Evolutionary conservation across 2,888 invertebrate species (phyloP), one percentile per base, ranked within the genome.

Genomic region (Amiota communis): DNA sequence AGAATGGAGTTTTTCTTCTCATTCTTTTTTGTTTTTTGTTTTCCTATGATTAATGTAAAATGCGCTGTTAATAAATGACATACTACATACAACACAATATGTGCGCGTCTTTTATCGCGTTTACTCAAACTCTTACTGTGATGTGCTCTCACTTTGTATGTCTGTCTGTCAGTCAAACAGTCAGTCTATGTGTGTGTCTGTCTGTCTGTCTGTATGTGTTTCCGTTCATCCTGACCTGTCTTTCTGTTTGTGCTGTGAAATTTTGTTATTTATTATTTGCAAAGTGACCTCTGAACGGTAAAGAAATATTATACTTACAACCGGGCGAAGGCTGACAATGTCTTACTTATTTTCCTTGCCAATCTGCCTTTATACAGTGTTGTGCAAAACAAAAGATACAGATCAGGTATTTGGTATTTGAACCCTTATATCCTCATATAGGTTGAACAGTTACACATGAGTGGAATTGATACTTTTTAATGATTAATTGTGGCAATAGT

Each of bases 21-120:
- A 0, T 36, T 36, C 8, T 2, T 61, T 51, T 68, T 67, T 49
- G 53, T 49, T 53, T 3, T 70, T 47, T 20, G 57, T 47, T 36
- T 46, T 59, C n/a, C 74, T 75, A 80, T 82, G 83, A 82, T 82
- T 81, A 81, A 82, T 81, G 81, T 71, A 61, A 51, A 70, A 49
- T 53, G 15, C n/a, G 17, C 11, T 47, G 20, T 20, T 69, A 47
- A 70, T 47, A 64, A 56, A 63, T 70, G 23, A 53, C 15, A 68
- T 53, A 68, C 20, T 11, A 20, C 59, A 36, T 53, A 68, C 20
- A 15, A 20, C 59, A 36, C 10, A 47, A 49, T 72, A 48, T 71
- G 65, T 65, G 10, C 49, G 64, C 64, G 70, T 70, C 36, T 11
- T 23, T 65, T 36, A 36, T 36, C 36, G 36, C 36, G 36, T 36